Base-by-base conservation (phyloP, 2,797 vertebrate species). In the Tenualosa thibaudeaui region DNA sequence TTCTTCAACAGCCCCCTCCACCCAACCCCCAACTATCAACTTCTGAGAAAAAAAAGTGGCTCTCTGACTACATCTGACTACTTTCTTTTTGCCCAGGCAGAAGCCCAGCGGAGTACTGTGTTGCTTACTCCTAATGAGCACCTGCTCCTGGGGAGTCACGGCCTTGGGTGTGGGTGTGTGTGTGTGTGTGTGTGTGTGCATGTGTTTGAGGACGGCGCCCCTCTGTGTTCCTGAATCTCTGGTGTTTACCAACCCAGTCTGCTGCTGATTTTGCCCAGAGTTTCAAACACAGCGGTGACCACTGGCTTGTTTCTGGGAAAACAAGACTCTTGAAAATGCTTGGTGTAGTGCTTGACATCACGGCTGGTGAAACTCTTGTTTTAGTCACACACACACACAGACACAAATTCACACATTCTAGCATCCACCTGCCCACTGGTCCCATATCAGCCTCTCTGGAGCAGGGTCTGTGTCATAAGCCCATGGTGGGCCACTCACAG, bases 401-500 rank as follows among this genome's bases (percentile, higher is more conserved):
- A 60, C 58, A 68, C 62, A 31, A 19, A 24, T n/a, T n/a, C n/a
- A 68, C 62, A 68, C n/a, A 68, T n/a, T 7, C 58, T 15, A 58
- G 3, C 19, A 3, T 10, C 5, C 82, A 50, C 24, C 12, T 15
- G 17, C 65, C 12, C 65, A 71, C 26, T 15, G 10, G 65, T 31
- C 24, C 60, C 24, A 2, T 65, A 31, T 3, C 0, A 2, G 65
- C 65, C 31, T 71, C 54, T 17, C 54, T 56, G 1, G 50, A 51
- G 50, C 50, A 51, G 50, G 50, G 50, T 9, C 50, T 51, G 46
- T 46, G 46, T 46, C 46, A 4, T 7, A 46, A 3, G 7, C 50
- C 10, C 10, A 51, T 3, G 24, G 81, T 24, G 82, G 81, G 85
- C 68, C 84, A 87, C 86, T 89, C 86, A 84, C 58, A 83, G 83